Percentiles rank a stretch among this genome's conserved stretches.
These are phyloP conservation scores for Hypercompe scribonia DNA, from an alignment of 2,888 invertebrate species.

Conservation along the genomic window DNA sequence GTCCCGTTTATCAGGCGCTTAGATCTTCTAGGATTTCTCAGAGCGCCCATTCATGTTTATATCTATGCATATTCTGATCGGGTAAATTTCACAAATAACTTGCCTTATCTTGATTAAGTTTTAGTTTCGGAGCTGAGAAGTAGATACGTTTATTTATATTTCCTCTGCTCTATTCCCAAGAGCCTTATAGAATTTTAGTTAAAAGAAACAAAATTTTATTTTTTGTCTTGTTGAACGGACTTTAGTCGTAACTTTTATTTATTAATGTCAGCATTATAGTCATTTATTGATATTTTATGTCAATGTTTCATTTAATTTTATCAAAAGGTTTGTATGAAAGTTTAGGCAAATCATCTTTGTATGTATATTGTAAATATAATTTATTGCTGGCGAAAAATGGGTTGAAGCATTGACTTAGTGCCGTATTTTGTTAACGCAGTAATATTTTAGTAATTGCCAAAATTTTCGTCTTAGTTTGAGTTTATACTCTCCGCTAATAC, in stretches of 20 bases:
- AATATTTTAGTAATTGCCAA: not conserved
- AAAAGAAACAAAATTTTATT: not conserved
- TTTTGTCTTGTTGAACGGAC: not conserved
- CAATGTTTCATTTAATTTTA: not conserved
- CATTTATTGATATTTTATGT: not conserved
- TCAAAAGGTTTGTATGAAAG: not conserved
- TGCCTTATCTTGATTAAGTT: slow-evolving; percentile 39
- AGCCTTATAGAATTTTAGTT: not conserved
- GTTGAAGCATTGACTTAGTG: not conserved
- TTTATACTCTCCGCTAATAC: not conserved
- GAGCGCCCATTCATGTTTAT: slow-evolving; percentile 49
- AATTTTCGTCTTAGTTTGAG: not conserved
- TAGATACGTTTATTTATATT: not conserved
- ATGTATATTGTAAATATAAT: not conserved
- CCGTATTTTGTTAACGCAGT: not conserved
- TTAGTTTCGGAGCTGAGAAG: not conserved
- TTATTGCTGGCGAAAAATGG: not conserved
- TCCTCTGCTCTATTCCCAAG: not conserved
- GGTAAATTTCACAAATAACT: slow-evolving; percentile 32
- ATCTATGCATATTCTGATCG: slow-evolving; percentile 40
- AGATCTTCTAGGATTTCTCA: slow-evolving; percentile 53
- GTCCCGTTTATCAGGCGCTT: slow-evolving; percentile 51
- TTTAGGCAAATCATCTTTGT: not conserved
- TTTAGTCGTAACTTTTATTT: not conserved
- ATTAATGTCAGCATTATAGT: not conserved